Evolutionary conservation across 1,140 invertebrate species (phyloP), one percentile per base, ranked within the genome.

Genomic region (Drosophila rhopaloa): DNA sequence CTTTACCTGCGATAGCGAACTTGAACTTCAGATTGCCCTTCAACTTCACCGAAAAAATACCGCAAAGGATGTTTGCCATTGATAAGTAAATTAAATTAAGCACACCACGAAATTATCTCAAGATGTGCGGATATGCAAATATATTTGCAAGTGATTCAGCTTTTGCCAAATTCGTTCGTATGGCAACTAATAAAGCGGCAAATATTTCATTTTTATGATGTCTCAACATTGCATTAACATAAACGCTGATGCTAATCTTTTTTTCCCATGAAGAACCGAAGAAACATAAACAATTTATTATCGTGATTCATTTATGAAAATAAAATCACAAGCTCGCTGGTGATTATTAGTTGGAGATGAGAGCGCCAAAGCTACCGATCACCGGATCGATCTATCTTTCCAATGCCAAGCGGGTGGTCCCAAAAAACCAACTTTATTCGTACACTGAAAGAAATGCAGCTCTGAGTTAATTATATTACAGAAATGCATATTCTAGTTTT

Each of bases 281-380:
- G 53, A 78, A 83, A 80, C 83, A 88, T 89, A 88, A 89, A 88
- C 84, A 88, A 88, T 78, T 89, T 78, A 88, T 89, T 89, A 89
- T 90, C 85, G 29, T 89, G 84, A 89, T 89, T 89, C 84, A 89
- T 89, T 84, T 89, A 79, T 81, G 53, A 67, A 76, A 89, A 84
- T 80, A 74, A 80, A 85, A 84, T 77, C 81, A 85, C 51, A 66
- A 83, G 71, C 67, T 74, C 72, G 37, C 57, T 65, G 59, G 62
- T 81, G 66, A 74, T 55, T 89, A 82, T 88, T 83, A 83, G 83
- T 83, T 80, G 40, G 32, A 88, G 80, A 80, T 80, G 84, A 80
- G 80, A 59, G 57, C 57, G 58, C 51, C 58, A 78, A 78, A 88
- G 84, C 82, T 86, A 83, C 83, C 79, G 82, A 88, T 88, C 68